phyloP scores from a whole-genome alignment of 2,888 invertebrate species.

The Drosophila phalerata region DNA sequence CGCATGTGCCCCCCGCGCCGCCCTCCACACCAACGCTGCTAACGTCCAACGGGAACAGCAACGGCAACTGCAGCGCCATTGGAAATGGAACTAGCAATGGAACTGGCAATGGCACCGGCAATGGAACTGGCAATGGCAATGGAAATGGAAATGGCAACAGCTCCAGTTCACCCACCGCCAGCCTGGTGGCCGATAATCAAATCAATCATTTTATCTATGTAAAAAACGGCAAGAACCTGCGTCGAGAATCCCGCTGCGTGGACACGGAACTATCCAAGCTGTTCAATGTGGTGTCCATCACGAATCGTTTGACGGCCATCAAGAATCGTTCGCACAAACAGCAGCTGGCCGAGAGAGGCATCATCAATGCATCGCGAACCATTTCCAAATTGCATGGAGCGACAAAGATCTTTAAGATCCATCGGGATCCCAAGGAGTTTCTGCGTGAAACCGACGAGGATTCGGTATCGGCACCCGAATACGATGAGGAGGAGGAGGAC shows the following conservation, averaged over 20 bases:
- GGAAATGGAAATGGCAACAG: conserved; percentile 48
- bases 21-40: conserved; percentile 83
- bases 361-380: conserved; percentile 76
- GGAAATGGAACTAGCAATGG: conserved; percentile 25
- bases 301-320: conserved; percentile 63
- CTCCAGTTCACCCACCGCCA: conserved; percentile 63
- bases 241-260: conserved; percentile 81
- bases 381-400: conserved; percentile 77
- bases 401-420: conserved; percentile 81
- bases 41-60: conserved; percentile 71
- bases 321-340: conserved; percentile 61
- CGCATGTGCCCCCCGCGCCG: conserved; percentile 82
- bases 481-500: conserved; percentile 81
- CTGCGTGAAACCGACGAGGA: conserved; percentile 83
- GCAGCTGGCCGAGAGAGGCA: conserved; percentile 73
- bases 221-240: conserved; percentile 74
- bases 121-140: background rate
- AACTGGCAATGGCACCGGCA: conserved; percentile 21
- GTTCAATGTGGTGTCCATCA: conserved; percentile 82
- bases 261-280: conserved; percentile 82
- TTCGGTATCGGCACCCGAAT: conserved; percentile 82
- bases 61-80: conserved; percentile 56
- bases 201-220: conserved; percentile 75
- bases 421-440: conserved; percentile 82
- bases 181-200: conserved; percentile 67